Conservation (phyloP, 2,797 vertebrate species). For the Etheostoma nigrum region DNA sequence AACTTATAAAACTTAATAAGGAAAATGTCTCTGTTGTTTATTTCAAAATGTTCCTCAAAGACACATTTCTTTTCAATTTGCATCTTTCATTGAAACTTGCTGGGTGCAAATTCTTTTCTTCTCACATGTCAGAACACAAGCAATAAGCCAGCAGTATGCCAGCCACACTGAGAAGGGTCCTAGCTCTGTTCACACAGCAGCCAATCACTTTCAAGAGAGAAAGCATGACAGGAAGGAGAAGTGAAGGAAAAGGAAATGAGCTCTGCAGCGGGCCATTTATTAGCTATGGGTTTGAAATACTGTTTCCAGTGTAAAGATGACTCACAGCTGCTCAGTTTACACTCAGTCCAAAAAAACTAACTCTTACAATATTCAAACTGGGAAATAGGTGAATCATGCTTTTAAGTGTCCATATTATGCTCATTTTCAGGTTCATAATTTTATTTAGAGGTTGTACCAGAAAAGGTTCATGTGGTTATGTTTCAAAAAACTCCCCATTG, state of each 20-base stretch:
- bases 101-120: background rate
- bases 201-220: constrained; percentile 31
- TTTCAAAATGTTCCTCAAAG: background rate
- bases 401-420: no score
- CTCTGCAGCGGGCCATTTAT: background rate
- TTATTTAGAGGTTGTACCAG: no score
- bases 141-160: background rate
- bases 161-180: background rate
- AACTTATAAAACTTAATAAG: background rate
- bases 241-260: constrained; percentile 47
- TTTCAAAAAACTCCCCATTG: no score
- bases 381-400: background rate
- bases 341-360: no score
- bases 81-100: background rate
- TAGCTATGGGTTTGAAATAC: background rate
- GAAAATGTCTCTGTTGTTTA: background rate
- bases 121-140: background rate
- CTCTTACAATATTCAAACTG: background rate
- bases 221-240: constrained; percentile 50
- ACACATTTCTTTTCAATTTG: background rate
- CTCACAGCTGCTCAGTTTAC: background rate
- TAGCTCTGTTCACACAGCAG: no score
- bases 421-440: no score
- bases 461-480: no score
- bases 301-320: background rate